Evolutionary conservation across 2,797 vertebrate species (phyloP), one percentile per base, ranked within the genome.

Genomic region (Rhyacichthys aspro): DNA sequence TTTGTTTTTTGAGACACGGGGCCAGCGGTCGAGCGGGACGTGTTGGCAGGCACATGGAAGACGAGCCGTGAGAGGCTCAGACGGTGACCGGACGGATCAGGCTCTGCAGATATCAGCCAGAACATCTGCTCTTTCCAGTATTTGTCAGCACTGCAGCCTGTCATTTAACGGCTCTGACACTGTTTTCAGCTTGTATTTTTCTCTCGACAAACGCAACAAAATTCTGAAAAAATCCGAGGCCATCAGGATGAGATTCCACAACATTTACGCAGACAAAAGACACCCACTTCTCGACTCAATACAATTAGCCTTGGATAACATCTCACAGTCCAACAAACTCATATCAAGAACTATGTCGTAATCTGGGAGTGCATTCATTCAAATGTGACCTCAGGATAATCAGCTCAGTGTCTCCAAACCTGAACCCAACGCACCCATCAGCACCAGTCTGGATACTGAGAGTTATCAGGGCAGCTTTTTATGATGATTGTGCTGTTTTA

Each of bases 1-100:
- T 92, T 91, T 91, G 87, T 81, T 79, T 82, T 79, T 69, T 72
- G 61, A 78, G 63, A 82, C 64, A 79, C 63, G 55, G 59, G 70
- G 43, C 43, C 60, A 23, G 14, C 39, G 7, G 55, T 19, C 14
- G 14, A 45, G 64, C 56, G 2, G 42, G 74, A 85, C 59, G 43
- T 85, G 67, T 57, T 49, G 57, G 67, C 54, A 59, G 70, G 42
- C 78, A 81, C 63, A 56, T 28, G 36, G 57, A 23, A 23, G 54
- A 57, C 19, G 50, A 56, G 48, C 42, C n/a, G n/a, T n/a, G n/a
- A n/a, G n/a, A n/a, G n/a, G n/a, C n/a, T n/a, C n/a, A n/a, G n/a
- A n/a, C n/a, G 33, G 33, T 9, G 12, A 0, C 3, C 37, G 9
- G 9, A 10, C 37, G 9, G 9, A 38, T 38, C 37, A 28, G 9